These are phyloP conservation scores for Okapia johnstoni DNA, from an alignment of 2,113 vertebrate species.

Conservation along the genomic window DNA sequence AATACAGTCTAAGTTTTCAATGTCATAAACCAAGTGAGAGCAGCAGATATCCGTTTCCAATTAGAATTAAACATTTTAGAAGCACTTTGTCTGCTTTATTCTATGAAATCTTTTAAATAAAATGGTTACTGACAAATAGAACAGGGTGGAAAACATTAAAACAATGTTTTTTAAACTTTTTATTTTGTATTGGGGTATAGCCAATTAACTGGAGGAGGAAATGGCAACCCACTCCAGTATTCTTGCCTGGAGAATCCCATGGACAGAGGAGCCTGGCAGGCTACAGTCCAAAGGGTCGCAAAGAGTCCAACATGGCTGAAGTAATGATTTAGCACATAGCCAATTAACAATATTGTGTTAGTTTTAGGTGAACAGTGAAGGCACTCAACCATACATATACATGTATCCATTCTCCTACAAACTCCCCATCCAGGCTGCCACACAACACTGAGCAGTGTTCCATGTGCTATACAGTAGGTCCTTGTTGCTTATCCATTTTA, in stretches of 20 bases:
- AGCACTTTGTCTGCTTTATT: neutral
- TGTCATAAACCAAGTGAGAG: neutral
- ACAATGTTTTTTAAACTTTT: neutral
- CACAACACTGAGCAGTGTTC: neutral
- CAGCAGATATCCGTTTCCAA: neutral
- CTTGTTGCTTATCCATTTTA: neutral
- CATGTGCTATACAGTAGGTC: neutral
- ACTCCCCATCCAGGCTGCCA: neutral
- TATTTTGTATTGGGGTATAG: neutral
- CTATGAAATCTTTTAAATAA: neutral
- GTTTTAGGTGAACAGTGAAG: neutral
- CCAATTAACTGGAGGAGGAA: neutral
- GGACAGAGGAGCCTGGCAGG: neutral
- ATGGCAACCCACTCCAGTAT: neutral
- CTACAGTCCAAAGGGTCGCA: neutral
- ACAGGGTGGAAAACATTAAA: neutral
- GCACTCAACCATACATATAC: neutral
- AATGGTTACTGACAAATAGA: neutral
- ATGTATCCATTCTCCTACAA: neutral
- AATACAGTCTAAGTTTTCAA: neutral
- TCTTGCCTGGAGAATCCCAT: neutral
- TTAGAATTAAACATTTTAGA: neutral
- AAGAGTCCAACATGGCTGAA: neutral
- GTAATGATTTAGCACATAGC: neutral
- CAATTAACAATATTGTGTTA: neutral